Evolutionary conservation across 2,113 vertebrate genomes (phyloP).

Genomic region (Vulpes lagopus): DNA sequence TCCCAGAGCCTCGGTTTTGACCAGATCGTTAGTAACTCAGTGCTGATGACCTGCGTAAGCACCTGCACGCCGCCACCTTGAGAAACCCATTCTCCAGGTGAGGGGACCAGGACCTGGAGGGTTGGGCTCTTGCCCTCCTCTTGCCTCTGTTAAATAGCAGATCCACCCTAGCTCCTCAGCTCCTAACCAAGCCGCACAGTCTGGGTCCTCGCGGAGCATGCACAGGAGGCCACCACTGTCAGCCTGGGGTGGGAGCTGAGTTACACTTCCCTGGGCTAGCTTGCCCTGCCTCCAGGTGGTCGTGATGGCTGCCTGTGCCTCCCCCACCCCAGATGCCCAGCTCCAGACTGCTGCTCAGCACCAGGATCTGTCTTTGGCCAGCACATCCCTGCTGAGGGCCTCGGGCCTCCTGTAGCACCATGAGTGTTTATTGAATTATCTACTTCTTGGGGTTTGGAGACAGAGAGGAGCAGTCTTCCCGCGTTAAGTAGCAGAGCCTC

Average conservation of each 20-base stretch:
- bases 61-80: fast-evolving
- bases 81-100: not conserved
- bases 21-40: fast-evolving
- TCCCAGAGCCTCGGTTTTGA: not conserved
- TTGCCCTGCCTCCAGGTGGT: not conserved
- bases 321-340: not conserved
- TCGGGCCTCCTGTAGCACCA: not conserved
- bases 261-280: not conserved
- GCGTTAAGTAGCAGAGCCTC: not conserved
- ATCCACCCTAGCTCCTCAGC: not conserved
- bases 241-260: too few species aligned
- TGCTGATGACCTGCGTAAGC: not conserved
- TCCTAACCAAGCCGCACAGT: fast-evolving
- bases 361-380: not conserved
- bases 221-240: not conserved
- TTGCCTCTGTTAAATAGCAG: not conserved
- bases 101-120: not conserved
- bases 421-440: not conserved
- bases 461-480: not conserved
- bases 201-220: not conserved
- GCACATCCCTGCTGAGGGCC: not conserved
- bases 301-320: not conserved
- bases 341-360: not conserved
- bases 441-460: not conserved
- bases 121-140: fast-evolving